These are phyloP conservation scores for Aselliscus stoliczkanus DNA, from an alignment of 2,797 vertebrate species.

Conservation along the genomic window DNA sequence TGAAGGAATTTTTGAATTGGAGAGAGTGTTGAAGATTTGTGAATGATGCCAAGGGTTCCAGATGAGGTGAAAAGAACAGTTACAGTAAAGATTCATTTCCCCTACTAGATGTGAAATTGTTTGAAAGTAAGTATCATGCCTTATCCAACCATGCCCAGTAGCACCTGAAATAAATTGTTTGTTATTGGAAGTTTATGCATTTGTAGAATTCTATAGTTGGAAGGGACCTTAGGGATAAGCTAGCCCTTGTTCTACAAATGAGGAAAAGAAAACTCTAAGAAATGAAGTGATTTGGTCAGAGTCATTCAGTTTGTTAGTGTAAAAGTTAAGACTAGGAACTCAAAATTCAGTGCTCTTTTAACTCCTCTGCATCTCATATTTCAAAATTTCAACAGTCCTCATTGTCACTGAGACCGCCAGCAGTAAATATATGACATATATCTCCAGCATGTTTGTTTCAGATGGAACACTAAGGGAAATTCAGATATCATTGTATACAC, in stretches of 20 bases:
- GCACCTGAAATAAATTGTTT: background rate
- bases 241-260: background rate
- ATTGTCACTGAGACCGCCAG: background rate
- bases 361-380: background rate
- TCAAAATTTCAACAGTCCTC: background rate
- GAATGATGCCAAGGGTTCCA: background rate
- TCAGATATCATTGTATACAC: background rate
- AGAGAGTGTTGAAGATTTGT: background rate
- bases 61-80: background rate
- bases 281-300: background rate
- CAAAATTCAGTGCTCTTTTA: background rate
- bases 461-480: background rate
- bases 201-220: background rate
- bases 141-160: background rate
- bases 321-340: background rate
- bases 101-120: background rate
- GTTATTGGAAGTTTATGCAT: background rate
- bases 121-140: background rate
- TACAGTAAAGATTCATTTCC: background rate
- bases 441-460: background rate
- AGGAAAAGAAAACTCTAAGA: background rate
- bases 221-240: background rate
- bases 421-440: background rate
- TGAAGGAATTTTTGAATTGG: background rate
- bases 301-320: background rate